Percentiles rank a stretch among this genome's conserved stretches.
Evolutionary conservation across 2,113 vertebrate genomes (phyloP).

Genomic region (Psilopogon haemacephalus): DNA sequence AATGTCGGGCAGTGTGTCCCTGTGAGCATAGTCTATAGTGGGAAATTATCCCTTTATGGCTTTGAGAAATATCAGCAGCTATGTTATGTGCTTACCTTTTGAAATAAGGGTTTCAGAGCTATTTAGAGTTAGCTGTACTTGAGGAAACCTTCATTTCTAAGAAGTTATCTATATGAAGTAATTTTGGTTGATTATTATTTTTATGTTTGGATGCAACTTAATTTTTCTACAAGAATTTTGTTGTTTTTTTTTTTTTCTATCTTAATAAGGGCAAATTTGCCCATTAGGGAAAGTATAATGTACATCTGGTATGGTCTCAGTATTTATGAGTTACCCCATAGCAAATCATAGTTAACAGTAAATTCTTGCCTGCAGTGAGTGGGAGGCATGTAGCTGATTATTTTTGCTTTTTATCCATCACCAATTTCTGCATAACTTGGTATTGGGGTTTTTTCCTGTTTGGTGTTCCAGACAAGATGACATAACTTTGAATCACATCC

Average conservation of each 20-base stretch:
- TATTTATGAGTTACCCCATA: neutral
- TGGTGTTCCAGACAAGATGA: neutral
- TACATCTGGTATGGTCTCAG: neutral
- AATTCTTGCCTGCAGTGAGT: neutral
- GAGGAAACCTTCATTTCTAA: neutral
- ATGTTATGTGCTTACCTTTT: neutral
- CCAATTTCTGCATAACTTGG: neutral
- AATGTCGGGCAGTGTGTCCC: neutral
- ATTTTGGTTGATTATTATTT: fast-evolving
- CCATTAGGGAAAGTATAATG: neutral
- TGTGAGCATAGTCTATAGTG: neutral
- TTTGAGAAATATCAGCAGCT: neutral
- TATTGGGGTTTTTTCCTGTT: neutral
- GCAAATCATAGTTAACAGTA: neutral
- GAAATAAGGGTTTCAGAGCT: neutral
- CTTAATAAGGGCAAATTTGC: neutral
- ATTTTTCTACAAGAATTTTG: neutral
- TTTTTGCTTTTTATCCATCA: neutral
- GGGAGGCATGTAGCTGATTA: neutral
- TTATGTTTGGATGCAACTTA: neutral
- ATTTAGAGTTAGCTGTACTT: neutral
- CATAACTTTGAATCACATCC: neutral
- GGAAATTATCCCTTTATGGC: neutral
- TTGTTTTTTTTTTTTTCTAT: neutral
- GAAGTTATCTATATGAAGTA: neutral